Conservation (phyloP, 1,140 invertebrate genomes). For the Apolygus lucorum region DNA sequence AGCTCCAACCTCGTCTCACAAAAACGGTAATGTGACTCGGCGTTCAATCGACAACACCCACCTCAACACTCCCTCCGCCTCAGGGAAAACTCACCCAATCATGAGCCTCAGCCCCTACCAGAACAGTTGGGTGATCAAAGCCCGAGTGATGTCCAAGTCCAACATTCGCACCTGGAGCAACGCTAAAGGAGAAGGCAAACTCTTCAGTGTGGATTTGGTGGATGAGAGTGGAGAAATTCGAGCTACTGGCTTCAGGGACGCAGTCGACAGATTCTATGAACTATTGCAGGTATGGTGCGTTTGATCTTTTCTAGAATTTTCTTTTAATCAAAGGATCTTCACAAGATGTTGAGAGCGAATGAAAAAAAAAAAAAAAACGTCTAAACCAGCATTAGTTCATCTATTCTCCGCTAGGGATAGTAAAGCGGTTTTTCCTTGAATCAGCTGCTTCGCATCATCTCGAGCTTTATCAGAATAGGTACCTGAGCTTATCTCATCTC, state of each 20-base stretch:
- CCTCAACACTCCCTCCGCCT: slow-evolving; percentile 21
- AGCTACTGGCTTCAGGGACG: slow-evolving; percentile 86
- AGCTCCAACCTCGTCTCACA: background rate
- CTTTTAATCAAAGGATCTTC: background rate
- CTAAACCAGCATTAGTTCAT: no score
- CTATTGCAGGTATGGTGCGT: slow-evolving; percentile 66
- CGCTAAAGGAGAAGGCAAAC: slow-evolving; percentile 80
- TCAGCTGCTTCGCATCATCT: no score
- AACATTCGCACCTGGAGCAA: slow-evolving; percentile 82
- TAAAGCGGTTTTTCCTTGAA: no score
- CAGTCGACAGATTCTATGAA: slow-evolving; percentile 84
- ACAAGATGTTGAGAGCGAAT: background rate
- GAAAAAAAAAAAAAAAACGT: no score
- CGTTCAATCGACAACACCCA: slow-evolving; percentile 21
- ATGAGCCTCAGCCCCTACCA: slow-evolving; percentile 79
- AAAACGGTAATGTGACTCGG: background rate
- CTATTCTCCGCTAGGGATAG: no score
- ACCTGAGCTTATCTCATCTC: no score
- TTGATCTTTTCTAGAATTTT: background rate
- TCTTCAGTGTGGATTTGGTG: slow-evolving; percentile 86
- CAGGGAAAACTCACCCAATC: slow-evolving; percentile 52
- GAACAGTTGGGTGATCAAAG: slow-evolving; percentile 90
- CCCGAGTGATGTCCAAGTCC: slow-evolving; percentile 75
- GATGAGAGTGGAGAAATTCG: slow-evolving; percentile 93
- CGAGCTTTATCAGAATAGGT: no score